A percentile compares a stretch with the other conserved stretches of the same genome.
Conservation (phyloP, 2,888 invertebrate species). For the Coelopa pilipes region DNA sequence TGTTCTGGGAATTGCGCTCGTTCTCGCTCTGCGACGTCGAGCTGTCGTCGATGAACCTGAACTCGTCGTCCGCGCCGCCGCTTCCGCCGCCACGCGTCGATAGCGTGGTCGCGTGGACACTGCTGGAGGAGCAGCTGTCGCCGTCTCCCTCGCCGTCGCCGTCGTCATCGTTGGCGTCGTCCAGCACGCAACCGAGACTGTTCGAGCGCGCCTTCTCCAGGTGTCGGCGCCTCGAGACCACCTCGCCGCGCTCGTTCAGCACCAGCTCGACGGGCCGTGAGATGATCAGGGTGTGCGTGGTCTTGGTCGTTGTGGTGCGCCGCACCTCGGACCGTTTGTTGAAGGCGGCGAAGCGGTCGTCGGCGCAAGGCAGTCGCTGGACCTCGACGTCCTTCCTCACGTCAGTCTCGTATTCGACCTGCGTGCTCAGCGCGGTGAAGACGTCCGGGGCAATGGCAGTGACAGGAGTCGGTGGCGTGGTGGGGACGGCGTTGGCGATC, state of each 20-base stretch:
- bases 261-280: conserved; percentile 58
- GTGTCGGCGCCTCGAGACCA: conserved; percentile 51
- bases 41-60: conserved; percentile 64
- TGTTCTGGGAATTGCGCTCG: conserved; percentile 53
- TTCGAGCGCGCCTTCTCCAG: conserved; percentile 51
- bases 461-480: conserved; percentile 42
- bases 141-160: conserved; percentile 37
- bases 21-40: conserved; percentile 63
- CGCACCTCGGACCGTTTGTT: conserved; percentile 57
- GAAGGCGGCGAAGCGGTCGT: conserved; percentile 37
- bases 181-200: conserved; percentile 62
- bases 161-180: conserved; percentile 45
- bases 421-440: conserved; percentile 45
- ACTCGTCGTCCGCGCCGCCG: conserved; percentile 51
- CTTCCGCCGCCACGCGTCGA: conserved; percentile 24
- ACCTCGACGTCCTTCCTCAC: conserved; percentile 54
- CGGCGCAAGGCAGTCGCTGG: conserved; percentile 48
- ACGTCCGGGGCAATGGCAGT: conserved; percentile 46
- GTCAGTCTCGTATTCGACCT: conserved; percentile 55
- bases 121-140: conserved; percentile 39
- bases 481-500: conserved; percentile 48
- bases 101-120: conserved; percentile 40
- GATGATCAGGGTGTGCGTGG: conserved; percentile 57
- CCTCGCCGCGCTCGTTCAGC: conserved; percentile 60
- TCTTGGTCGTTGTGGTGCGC: conserved; percentile 59